Evolutionary conservation across 2,113 vertebrate species (phyloP).

Genomic region (Gopherus flavomarginatus): DNA sequence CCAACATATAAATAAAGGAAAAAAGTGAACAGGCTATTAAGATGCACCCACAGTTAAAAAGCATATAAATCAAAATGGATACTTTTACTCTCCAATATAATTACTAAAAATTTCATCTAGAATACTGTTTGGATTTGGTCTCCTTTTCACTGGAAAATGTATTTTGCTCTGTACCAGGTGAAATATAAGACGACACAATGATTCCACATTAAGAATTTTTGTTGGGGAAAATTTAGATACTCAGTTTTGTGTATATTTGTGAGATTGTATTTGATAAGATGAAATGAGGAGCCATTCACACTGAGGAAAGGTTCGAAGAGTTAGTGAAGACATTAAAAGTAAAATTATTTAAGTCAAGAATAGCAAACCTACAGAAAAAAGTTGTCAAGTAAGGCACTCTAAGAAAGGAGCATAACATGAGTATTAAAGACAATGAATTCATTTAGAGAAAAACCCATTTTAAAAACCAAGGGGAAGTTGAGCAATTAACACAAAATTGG

Average conservation of each 20-base stretch:
- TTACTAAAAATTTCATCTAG: neutral
- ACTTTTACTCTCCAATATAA: neutral
- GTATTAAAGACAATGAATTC: neutral
- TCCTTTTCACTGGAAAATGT: neutral
- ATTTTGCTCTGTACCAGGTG: neutral
- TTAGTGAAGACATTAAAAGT: conserved; percentile 15
- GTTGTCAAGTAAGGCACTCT: neutral
- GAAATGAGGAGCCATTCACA: conserved; percentile 27
- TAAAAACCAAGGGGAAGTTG: neutral
- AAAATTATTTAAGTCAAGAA: conserved; percentile 7
- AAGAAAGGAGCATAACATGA: neutral
- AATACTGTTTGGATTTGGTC: neutral
- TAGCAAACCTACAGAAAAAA: neutral
- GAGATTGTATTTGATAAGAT: neutral
- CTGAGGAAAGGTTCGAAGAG: conserved; percentile 13
- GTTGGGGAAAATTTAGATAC: neutral
- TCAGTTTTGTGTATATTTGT: too few species aligned
- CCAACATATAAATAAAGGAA: neutral
- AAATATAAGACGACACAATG: neutral
- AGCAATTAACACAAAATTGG: neutral
- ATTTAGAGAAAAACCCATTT: conserved; percentile 32
- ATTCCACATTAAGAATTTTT: neutral
- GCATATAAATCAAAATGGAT: neutral
- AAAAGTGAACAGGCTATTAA: neutral
- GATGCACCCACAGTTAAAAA: neutral